Conservation (phyloP, 2,888 invertebrate species). For the Pogonocherus hispidulus region DNA sequence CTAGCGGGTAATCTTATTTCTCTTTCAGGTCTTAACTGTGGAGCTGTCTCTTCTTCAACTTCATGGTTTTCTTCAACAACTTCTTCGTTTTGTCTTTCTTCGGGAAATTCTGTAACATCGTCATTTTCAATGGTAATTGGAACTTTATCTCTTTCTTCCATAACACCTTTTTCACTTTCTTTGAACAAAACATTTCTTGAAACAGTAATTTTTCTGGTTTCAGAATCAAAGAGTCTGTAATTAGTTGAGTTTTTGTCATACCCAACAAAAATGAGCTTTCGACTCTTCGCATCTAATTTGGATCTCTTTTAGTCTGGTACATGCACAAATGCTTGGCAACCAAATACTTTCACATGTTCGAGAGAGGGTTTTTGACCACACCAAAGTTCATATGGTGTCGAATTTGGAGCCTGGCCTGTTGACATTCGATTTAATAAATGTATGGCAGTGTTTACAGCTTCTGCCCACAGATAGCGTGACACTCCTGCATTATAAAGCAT, state of each 20-base stretch:
- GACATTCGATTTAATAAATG: constrained; percentile 58
- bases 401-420: constrained; percentile 39
- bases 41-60: neutral
- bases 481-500: constrained; percentile 28
- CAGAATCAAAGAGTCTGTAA: constrained; percentile 36
- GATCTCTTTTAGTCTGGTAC: neutral
- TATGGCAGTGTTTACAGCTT: constrained; percentile 58
- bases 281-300: constrained; percentile 1
- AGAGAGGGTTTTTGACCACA: constrained; percentile 16
- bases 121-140: constrained; percentile 14
- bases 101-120: constrained; percentile 2
- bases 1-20: neutral
- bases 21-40: neutral
- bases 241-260: constrained; percentile 48
- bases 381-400: neutral
- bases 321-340: constrained; percentile 1
- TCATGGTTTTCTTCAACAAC: constrained; percentile 14
- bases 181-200: no score
- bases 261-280: constrained; percentile 1
- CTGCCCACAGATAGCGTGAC: constrained; percentile 57
- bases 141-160: neutral
- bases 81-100: neutral
- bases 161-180: constrained; percentile 31
- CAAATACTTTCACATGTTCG: constrained; percentile 19
- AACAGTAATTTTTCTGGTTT: constrained; percentile 46